Conservation (phyloP, 2,888 invertebrate species). For the Neelides folsomi region DNA sequence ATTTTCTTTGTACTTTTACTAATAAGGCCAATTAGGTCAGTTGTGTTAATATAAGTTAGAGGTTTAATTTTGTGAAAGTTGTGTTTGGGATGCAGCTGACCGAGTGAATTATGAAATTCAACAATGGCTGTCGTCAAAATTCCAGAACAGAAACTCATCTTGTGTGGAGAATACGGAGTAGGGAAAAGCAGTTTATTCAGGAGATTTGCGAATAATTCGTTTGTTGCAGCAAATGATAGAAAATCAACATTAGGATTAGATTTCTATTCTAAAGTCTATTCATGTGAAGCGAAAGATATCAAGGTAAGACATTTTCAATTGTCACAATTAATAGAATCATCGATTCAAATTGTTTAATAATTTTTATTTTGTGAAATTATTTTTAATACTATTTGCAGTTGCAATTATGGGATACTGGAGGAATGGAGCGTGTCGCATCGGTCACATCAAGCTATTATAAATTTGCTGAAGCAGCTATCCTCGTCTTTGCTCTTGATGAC, state of each 20-base stretch:
- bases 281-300: conserved; percentile 49
- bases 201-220: conserved; percentile 77
- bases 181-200: conserved; percentile 89
- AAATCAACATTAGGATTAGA: conserved; percentile 82
- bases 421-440: conserved; percentile 90
- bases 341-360: no score
- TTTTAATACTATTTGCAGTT: conserved; percentile 56
- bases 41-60: no score
- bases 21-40: no score
- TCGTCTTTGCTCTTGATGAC: conserved; percentile 82
- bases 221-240: conserved; percentile 65
- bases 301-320: conserved; percentile 49
- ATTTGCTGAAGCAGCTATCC: conserved; percentile 83
- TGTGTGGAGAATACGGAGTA: conserved; percentile 91
- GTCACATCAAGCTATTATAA: conserved; percentile 92
- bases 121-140: conserved; percentile 66
- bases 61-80: no score
- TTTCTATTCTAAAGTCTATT: conserved; percentile 58
- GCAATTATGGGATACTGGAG: conserved; percentile 92
- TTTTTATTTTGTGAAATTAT: no score
- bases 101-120: no score
- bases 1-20: no score
- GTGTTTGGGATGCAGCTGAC: no score
- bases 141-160: conserved; percentile 79
- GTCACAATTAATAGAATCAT: no score